These are phyloP conservation scores for Odontomachus brunneus DNA, from an alignment of 1,140 invertebrate genomes.

Conservation along the genomic window DNA sequence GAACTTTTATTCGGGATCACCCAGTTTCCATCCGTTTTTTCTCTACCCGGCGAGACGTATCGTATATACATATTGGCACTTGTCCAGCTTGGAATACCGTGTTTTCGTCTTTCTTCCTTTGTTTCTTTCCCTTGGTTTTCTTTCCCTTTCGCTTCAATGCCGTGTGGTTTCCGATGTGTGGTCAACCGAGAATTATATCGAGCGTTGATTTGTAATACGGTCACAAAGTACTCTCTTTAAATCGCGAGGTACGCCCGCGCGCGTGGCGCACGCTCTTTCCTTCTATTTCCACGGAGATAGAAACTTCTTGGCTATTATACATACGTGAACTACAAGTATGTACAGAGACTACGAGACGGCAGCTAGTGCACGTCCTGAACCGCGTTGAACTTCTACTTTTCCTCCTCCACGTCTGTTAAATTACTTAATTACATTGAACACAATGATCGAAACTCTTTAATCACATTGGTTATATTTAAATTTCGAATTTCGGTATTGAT, in stretches of 20 bases:
- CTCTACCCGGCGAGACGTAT: slow-evolving; percentile 30
- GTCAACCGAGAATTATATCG: slow-evolving; percentile 64
- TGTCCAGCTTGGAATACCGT: slow-evolving; percentile 41
- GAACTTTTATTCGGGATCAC: slow-evolving; percentile 49
- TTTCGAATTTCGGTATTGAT: slow-evolving; percentile 44
- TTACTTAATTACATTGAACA: slow-evolving; percentile 80
- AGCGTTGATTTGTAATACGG: slow-evolving; percentile 13
- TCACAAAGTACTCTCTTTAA: slow-evolving; percentile 21
- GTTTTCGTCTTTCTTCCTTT: background rate
- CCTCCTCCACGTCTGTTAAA: slow-evolving; percentile 46
- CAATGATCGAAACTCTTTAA: slow-evolving; percentile 78
- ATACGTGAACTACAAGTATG: slow-evolving; percentile 64
- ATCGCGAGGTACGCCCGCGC: background rate
- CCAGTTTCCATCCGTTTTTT: slow-evolving; percentile 8
- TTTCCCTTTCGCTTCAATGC: background rate
- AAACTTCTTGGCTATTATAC: slow-evolving; percentile 62
- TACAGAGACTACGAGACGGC: slow-evolving; percentile 62
- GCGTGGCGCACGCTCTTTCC: background rate
- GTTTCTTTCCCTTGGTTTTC: too few species aligned
- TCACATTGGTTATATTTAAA: slow-evolving; percentile 71
- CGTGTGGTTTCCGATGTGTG: slow-evolving; percentile 70
- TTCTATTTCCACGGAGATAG: slow-evolving; percentile 53
- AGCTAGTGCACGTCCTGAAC: slow-evolving; percentile 45
- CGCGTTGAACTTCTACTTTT: slow-evolving; percentile 30
- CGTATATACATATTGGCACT: slow-evolving; percentile 71